Evolutionary conservation across 2,888 invertebrate species (phyloP).

Genomic region (Beris morrisii): DNA sequence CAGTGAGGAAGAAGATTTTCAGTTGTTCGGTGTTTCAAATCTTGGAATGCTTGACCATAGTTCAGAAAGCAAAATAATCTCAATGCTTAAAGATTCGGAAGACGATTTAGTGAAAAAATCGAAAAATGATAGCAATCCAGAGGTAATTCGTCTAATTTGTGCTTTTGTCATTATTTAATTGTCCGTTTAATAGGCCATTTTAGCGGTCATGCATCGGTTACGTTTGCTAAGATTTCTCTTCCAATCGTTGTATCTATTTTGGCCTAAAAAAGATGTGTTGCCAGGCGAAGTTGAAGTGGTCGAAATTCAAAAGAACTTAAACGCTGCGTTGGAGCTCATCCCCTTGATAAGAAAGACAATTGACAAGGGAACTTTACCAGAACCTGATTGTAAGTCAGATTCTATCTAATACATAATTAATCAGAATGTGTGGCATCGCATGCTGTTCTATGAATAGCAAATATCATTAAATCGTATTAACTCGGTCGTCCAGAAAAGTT

Average conservation of each 20-base stretch:
- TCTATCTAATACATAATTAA: background rate
- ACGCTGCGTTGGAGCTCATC: conserved; percentile 80
- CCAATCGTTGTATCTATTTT: conserved; percentile 65
- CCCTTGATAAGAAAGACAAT: conserved; percentile 77
- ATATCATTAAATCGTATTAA: no score
- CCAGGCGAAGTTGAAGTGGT: conserved; percentile 59
- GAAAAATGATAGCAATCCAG: conserved; percentile 57
- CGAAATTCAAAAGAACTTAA: conserved; percentile 80
- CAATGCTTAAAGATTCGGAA: conserved; percentile 78
- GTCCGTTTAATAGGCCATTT: conserved; percentile 59
- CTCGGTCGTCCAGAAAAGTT: no score
- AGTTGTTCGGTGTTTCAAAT: conserved; percentile 85
- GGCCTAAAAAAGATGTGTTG: conserved; percentile 59
- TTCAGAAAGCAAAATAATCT: conserved; percentile 74
- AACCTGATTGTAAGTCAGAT: conserved; percentile 50
- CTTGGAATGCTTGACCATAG: conserved; percentile 75
- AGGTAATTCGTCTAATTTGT: conserved; percentile 48
- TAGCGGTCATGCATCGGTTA: conserved; percentile 76
- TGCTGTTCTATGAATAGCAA: no score
- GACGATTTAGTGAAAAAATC: conserved; percentile 80
- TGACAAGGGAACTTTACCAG: conserved; percentile 71
- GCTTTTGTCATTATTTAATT: conserved; percentile 34
- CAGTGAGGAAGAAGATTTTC: conserved; percentile 96
- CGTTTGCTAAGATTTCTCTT: conserved; percentile 86
- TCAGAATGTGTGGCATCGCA: no score